Conservation (phyloP, 2,113 vertebrate species). For the Notothenia rossii region DNA sequence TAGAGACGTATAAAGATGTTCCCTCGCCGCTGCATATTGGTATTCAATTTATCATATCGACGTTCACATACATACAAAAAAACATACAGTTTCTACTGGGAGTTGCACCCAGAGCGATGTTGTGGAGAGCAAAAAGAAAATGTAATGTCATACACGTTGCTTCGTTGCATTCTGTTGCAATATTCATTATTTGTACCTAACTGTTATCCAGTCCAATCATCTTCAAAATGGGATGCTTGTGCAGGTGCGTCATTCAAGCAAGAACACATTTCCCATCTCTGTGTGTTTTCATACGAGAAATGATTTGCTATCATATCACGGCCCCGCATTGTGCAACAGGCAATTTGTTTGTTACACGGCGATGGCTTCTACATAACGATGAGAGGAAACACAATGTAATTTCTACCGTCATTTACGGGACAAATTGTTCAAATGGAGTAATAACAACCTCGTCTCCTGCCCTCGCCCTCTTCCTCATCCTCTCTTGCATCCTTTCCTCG, state of each 20-base stretch:
- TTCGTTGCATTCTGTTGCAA: conserved; percentile 14
- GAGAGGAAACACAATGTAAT: conserved; percentile 69
- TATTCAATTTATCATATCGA: conserved; percentile 55
- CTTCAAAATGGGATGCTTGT: conserved; percentile 40
- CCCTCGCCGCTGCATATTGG: conserved; percentile 46
- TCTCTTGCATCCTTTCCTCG: neutral
- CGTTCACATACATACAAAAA: conserved; percentile 37
- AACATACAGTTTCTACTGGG: conserved; percentile 22
- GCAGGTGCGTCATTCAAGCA: conserved; percentile 38
- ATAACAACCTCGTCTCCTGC: conserved; percentile 44
- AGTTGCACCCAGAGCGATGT: conserved; percentile 39
- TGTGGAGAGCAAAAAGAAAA: conserved; percentile 54
- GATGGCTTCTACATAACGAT: conserved; percentile 52
- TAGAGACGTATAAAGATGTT: conserved; percentile 48
- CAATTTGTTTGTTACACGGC: conserved; percentile 26
- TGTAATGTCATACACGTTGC: conserved; percentile 30
- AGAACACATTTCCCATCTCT: conserved; percentile 29
- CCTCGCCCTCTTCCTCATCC: conserved; percentile 18
- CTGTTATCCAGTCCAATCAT: conserved; percentile 32
- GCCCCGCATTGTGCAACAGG: conserved; percentile 54
- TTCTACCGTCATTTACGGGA: conserved; percentile 73
- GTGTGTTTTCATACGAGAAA: conserved; percentile 41
- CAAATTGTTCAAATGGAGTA: conserved; percentile 67
- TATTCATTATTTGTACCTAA: conserved; percentile 12
- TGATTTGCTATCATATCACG: conserved; percentile 51